Conservation (phyloP, 2,113 vertebrate species). For the Myotis lucifugus region DNA sequence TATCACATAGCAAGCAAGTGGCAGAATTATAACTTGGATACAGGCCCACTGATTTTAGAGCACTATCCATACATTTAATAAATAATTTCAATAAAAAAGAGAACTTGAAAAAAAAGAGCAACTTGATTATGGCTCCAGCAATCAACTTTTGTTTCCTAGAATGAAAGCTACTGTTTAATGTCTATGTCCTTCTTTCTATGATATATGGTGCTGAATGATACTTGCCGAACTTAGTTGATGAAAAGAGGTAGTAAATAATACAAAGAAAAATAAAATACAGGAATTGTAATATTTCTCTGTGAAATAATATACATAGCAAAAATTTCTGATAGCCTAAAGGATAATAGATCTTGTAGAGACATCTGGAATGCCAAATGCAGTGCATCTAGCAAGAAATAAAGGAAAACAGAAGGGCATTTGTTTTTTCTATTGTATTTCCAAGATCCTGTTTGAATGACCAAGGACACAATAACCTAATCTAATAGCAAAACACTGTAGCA, state of each 20-base stretch:
- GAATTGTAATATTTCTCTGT: conserved; percentile 3
- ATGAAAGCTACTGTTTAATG: background rate
- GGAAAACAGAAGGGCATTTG: background rate
- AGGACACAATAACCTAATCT: background rate
- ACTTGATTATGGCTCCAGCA: background rate
- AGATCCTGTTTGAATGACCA: conserved; percentile 4
- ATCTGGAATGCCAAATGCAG: conserved; percentile 50
- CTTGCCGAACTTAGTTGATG: conserved; percentile 8
- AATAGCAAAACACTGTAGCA: background rate
- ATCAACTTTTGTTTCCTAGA: background rate
- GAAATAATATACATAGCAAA: background rate
- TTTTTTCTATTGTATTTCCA: background rate
- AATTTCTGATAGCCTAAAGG: background rate
- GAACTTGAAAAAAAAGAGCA: background rate
- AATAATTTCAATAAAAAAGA: background rate
- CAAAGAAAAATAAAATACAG: conserved; percentile 14
- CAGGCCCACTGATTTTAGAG: background rate
- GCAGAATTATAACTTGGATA: background rate
- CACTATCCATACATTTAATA: background rate
- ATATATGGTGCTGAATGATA: background rate
- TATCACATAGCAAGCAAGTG: background rate
- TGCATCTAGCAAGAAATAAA: background rate
- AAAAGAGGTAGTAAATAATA: background rate
- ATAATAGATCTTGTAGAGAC: conserved; percentile 33
- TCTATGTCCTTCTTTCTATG: background rate